A percentile compares a stretch with the other conserved stretches of the same genome.
These are phyloP conservation scores for Ceratina australensis DNA, from an alignment of 1,140 invertebrate genomes.

Conservation along the genomic window DNA sequence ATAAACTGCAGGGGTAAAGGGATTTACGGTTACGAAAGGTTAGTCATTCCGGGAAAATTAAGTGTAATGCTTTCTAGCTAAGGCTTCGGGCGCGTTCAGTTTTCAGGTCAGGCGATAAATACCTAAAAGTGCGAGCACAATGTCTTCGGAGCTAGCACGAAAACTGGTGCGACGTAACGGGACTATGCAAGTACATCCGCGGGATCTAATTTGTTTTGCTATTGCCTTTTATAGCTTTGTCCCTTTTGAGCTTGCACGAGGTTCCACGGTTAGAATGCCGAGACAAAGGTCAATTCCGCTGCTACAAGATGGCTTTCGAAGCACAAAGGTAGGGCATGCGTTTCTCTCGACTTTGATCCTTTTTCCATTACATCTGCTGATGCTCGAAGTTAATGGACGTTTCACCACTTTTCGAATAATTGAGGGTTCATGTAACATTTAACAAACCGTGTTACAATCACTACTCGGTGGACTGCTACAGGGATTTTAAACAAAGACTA, in stretches of 20 bases:
- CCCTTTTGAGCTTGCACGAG: not conserved
- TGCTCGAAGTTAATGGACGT: too few relatives aligned
- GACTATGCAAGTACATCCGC: too few relatives aligned
- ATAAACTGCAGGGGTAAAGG: conserved; percentile 14
- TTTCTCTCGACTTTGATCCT: not conserved
- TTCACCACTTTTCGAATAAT: too few relatives aligned
- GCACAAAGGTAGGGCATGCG: not conserved
- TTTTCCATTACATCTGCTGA: not conserved
- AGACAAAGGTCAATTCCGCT: conserved; percentile 12
- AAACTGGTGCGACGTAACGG: not conserved
- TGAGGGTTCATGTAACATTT: too few relatives aligned
- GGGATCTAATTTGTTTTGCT: conserved; percentile 16
- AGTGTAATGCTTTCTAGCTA: conserved; percentile 5
- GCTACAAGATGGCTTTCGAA: not conserved
- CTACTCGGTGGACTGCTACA: too few relatives aligned
- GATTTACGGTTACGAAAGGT: conserved; percentile 36
- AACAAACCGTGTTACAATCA: too few relatives aligned
- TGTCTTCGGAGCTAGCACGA: not conserved
- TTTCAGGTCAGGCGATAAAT: conserved; percentile 43
- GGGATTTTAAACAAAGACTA: too few relatives aligned
- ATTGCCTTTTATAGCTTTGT: not conserved
- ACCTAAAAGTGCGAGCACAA: conserved; percentile 34
- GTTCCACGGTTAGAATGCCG: not conserved
- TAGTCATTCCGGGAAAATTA: conserved; percentile 17
- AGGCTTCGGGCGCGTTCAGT: conserved; percentile 38